Evolutionary conservation across 2,888 invertebrate species (phyloP), one percentile per base, ranked within the genome.

Genomic region (Plemyria rubiginata): DNA sequence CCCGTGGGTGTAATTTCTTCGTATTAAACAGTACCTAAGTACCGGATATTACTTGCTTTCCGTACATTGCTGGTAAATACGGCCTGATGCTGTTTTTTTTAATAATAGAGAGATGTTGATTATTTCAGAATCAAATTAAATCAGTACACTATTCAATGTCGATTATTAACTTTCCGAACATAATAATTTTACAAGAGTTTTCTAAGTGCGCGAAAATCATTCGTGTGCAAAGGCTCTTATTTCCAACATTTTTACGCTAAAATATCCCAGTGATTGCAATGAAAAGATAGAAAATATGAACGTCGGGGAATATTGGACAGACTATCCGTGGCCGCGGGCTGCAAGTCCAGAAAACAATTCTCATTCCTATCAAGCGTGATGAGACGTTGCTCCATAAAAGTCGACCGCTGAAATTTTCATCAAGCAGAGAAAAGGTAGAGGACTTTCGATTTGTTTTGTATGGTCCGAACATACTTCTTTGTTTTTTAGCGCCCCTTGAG

Each of bases 351-450:
- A 68, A 70, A 66, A 70, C 73, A 74, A 72, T 73, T 67, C 68
- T 67, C 60, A 62, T 67, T 56, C 60, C 63, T 62, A 67, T 66
- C 61, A 62, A 49, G 49, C 58, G 58, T 70, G 68, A 71, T 63
- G 71, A 72, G 66, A 70, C 73, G 71, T 71, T 71, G 68, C 67
- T 70, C 73, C 69, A 73, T 76, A 76, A 77, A 77, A 72, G 70
- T 66, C 70, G 68, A 65, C 70, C 71, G 71, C 71, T 57, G 60
- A 64, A 60, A 55, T 60, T 65, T 65, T 61, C 73, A 73, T 74
- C 72, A 72, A 70, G 70, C 66, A 54, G 56, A 54, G 64, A 62
- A 60, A 56, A 65, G 66, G 61, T 56, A 66, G 60, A 56, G 61
- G 65, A 66, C 67, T 72, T 71, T 69, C 68, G 61, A 70, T 73